Conservation (phyloP, 2,113 vertebrate genomes). For the Pterocles burchelli region DNA sequence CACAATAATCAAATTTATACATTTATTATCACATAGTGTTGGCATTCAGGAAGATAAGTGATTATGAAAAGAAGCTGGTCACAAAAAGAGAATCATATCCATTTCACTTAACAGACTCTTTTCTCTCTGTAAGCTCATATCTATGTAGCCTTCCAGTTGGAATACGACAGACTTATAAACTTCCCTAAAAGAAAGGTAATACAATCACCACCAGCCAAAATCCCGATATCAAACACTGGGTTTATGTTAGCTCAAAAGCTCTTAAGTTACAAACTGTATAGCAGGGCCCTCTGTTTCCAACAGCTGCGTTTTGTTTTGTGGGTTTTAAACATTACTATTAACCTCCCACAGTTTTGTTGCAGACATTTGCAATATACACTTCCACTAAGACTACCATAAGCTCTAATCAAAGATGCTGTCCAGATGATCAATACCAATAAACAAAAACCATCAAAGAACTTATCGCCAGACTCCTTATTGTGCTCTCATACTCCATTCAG, state of each 20-base stretch:
- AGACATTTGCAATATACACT: background rate
- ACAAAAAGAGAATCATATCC: background rate
- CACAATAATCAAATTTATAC: background rate
- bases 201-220: background rate
- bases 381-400: background rate
- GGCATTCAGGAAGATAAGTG: background rate
- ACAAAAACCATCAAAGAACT: conserved; percentile 8
- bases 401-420: background rate
- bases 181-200: background rate
- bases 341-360: background rate
- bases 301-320: background rate
- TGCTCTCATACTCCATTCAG: background rate
- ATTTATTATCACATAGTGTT: background rate
- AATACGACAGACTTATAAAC: background rate
- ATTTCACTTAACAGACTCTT: background rate
- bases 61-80: background rate
- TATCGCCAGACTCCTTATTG: background rate
- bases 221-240: background rate
- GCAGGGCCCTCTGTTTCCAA: background rate
- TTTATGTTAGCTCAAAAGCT: background rate
- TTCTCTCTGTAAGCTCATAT: background rate
- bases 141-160: background rate
- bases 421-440: background rate
- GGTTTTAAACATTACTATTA: background rate
- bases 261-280: background rate